Evolutionary conservation across 2,888 invertebrate genomes (phyloP), one percentile per base, ranked within the genome.

Genomic region (Athalia cordata): DNA sequence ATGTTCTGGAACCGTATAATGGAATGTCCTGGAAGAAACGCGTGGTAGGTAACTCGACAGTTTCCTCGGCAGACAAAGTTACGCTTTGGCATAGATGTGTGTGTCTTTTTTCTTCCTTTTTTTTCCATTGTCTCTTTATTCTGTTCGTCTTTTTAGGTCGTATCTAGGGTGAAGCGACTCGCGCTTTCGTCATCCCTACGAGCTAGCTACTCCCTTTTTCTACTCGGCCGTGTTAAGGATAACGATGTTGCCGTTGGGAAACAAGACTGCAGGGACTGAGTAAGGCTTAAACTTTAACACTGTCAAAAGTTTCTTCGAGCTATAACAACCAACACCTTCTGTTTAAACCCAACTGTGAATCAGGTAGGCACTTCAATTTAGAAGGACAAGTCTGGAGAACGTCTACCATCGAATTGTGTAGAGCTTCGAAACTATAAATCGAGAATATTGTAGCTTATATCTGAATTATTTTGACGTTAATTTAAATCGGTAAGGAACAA

Each of bases 241-340:
- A 68, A 68, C 52, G 55, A 68, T 52, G 9, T 52, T 11, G 52
- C 7, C n/a, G 68, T 68, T 50, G 52, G 3, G n/a, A 67, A 50
- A 9, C 29, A 50, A 9, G 49, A 67, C 49, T 61, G n/a, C n/a
- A 11, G 52, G 15, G 43, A 1, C 29, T 29, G 29, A 29, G 29
- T n/a, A 29, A 52, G 52, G 52, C 68, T 68, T 68, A 52, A 68
- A 68, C 68, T 68, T 43, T 15, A 29, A n/a, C 55, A 50, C 9
- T 13, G 43, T 43, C 9, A 29, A n/a, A 68, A 68, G 29, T 52
- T 68, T 68, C 55, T 68, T 68, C 9, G 55, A 15, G 6, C 55
- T n/a, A 5, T 67, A 7, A 52, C 49, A 52, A 52, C 43, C 52
- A 52, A 52, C 67, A 29, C 66, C 11, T 68, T 29, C 3, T n/a